A percentile compares a stretch with the other conserved stretches of the same genome.
Evolutionary conservation across 2,113 vertebrate species (phyloP).

Genomic region (Gadus chalcogrammus): DNA sequence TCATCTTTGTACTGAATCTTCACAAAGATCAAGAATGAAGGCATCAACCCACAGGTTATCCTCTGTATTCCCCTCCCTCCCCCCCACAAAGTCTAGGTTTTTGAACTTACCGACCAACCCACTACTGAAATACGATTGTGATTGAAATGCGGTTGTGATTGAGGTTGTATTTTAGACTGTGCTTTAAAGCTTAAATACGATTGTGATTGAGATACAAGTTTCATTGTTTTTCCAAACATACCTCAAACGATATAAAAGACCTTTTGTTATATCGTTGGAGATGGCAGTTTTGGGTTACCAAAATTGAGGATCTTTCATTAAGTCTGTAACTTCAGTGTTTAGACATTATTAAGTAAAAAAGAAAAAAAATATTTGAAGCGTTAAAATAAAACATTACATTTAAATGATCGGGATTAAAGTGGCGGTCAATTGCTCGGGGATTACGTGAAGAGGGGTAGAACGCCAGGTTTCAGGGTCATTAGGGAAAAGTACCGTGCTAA

Average conservation of each 20-base stretch:
- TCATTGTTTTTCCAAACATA: too few relatives aligned
- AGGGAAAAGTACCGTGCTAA: conserved; percentile 86
- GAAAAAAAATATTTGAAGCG: not conserved
- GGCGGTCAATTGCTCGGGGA: conserved; percentile 1
- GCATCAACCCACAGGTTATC: conserved; percentile 21
- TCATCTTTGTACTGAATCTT: conserved; percentile 98
- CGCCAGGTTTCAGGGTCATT: conserved; percentile 47
- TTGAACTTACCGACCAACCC: not conserved
- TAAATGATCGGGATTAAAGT: too few relatives aligned
- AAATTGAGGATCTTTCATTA: conserved; percentile 5
- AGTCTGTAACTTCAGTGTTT: conserved; percentile 23
- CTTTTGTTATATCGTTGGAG: too few relatives aligned
- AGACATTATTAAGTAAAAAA: conserved; percentile 1
- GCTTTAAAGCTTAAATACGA: too few relatives aligned
- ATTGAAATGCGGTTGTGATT: too few relatives aligned
- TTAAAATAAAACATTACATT: not conserved
- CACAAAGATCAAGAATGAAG: conserved; percentile 7
- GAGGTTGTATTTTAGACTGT: too few relatives aligned
- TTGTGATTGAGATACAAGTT: too few relatives aligned
- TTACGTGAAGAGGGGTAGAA: conserved; percentile 24
- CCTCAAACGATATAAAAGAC: too few relatives aligned
- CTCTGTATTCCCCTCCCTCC: not conserved
- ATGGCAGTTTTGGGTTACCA: not conserved
- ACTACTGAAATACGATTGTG: not conserved
- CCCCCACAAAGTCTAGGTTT: too few relatives aligned